Conservation (phyloP, 23 tunicate genomes). For the Oikopleura vanhoeffeni region DNA sequence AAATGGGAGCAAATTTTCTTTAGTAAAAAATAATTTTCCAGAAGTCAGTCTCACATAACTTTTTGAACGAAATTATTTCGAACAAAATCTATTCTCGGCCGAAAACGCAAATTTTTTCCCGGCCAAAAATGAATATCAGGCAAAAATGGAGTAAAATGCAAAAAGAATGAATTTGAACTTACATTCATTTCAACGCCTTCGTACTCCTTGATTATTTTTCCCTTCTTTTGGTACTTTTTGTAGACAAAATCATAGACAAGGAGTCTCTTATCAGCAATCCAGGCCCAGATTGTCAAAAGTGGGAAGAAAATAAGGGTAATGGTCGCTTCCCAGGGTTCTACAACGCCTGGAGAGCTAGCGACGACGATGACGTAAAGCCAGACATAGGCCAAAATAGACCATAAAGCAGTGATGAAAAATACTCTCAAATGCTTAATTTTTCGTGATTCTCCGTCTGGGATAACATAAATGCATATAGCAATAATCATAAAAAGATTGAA, state of each 20-base stretch:
- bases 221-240: constrained; percentile 17
- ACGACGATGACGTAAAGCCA: constrained; percentile 84
- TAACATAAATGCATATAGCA: constrained; percentile 97
- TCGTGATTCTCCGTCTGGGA: constrained; percentile 72
- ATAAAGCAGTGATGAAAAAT: constrained; percentile 68
- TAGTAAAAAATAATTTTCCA: too few species aligned
- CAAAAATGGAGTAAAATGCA: too few species aligned
- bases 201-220: background rate
- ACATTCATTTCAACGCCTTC: background rate
- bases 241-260: constrained; percentile 77
- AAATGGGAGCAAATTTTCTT: too few species aligned
- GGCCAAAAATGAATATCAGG: too few species aligned
- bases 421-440: constrained; percentile 87
- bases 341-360: constrained; percentile 38
- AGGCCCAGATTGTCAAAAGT: constrained; percentile 58
- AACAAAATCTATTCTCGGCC: too few species aligned
- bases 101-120: too few species aligned
- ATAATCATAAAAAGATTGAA: constrained; percentile 87
- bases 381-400: constrained; percentile 71
- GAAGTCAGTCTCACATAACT: too few species aligned
- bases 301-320: constrained; percentile 84
- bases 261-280: constrained; percentile 84
- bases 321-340: constrained; percentile 82
- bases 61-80: too few species aligned
- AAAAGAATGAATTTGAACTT: too few species aligned